phyloP scores from a whole-genome alignment of 2,797 vertebrate species.

The Glyptemys insculpta region DNA sequence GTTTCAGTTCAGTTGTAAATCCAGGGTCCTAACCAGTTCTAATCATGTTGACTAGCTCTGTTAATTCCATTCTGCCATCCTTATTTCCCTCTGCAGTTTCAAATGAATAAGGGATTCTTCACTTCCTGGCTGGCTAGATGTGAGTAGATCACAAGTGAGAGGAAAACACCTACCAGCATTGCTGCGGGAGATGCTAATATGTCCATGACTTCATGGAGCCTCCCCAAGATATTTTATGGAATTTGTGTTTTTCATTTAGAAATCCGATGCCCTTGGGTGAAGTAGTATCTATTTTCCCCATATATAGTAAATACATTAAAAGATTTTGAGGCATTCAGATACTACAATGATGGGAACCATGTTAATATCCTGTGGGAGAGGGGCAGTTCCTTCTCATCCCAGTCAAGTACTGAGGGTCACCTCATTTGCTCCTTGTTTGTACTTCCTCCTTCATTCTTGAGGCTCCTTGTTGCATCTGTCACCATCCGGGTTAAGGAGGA shows the following conservation, averaged over 20 bases:
- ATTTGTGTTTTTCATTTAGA: not conserved
- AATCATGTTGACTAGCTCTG: not conserved
- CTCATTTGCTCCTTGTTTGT: not conserved
- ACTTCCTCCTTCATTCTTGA: constrained; percentile 4
- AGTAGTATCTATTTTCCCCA: not conserved
- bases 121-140: not conserved
- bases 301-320: not conserved
- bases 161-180: not conserved
- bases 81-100: constrained; percentile 14
- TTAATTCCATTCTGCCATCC: not conserved
- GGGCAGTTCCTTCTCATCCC: not conserved
- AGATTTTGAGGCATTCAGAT: not conserved
- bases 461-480: constrained; percentile 2
- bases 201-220: not conserved
- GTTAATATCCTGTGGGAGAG: not conserved
- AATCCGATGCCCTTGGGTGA: not conserved
- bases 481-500: not conserved
- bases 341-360: not conserved
- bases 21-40: not conserved
- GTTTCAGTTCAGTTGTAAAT: not conserved
- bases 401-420: not conserved
- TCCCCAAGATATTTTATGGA: not conserved
- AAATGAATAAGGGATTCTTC: not conserved
- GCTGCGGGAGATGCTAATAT: not conserved
- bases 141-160: not conserved